Percentiles rank a stretch among this genome's conserved stretches.
phyloP scores from a whole-genome alignment of 2,113 vertebrate species.

The Meles meles region DNA sequence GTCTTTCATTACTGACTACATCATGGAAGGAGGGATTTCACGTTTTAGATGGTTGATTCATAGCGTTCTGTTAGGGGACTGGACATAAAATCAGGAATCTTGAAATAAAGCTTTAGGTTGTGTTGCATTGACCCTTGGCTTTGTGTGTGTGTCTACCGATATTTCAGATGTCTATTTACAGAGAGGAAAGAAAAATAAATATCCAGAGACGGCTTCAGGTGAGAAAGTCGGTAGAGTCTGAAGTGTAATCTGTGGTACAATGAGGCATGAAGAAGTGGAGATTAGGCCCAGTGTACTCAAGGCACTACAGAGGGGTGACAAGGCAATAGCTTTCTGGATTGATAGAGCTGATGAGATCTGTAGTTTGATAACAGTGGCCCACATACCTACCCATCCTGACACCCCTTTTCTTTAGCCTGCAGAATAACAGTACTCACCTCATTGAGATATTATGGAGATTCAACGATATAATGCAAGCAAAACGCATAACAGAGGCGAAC shows the following conservation, averaged over 20 bases:
- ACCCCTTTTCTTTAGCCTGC: not conserved
- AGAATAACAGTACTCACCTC: not conserved
- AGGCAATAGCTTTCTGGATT: not conserved
- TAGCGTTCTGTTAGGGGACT: not conserved
- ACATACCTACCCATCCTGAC: not conserved
- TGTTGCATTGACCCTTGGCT: not conserved
- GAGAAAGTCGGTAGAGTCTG: not conserved
- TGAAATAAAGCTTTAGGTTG: not conserved
- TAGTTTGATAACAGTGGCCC: not conserved
- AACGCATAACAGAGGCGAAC: not conserved
- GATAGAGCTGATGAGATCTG: not conserved
- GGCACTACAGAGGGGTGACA: not conserved
- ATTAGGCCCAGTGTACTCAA: not conserved
- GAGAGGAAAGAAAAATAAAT: not conserved
- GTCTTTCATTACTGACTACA: not conserved
- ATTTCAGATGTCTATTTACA: not conserved
- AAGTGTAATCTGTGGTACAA: not conserved
- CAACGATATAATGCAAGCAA: not conserved
- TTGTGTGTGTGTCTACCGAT: not conserved
- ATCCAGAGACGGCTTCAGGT: not conserved
- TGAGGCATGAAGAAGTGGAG: not conserved
- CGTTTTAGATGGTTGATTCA: not conserved
- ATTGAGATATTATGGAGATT: not conserved
- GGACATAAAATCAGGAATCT: not conserved
- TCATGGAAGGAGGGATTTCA: not conserved